A percentile compares a stretch with the other conserved stretches of the same genome.
Evolutionary conservation across 2,888 invertebrate species (phyloP).

Genomic region (Pardosa pseudoannulata): DNA sequence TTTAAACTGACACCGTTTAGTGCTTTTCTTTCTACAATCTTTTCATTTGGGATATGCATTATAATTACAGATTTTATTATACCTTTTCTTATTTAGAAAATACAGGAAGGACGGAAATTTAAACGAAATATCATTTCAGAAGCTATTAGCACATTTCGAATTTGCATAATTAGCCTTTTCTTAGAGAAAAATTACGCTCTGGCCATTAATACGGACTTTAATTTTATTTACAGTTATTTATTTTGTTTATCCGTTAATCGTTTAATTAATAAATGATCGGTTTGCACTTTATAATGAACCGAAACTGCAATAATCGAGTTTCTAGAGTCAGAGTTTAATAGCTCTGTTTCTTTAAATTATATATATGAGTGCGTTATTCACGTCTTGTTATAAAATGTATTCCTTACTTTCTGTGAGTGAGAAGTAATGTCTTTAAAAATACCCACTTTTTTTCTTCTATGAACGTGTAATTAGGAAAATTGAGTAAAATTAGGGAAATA

Average conservation of each 20-base stretch:
- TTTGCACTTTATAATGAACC: background rate
- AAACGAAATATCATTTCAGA: background rate
- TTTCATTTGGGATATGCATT: no score
- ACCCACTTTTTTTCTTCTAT: no score
- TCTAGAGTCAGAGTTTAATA: background rate
- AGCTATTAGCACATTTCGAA: background rate
- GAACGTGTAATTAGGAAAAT: no score
- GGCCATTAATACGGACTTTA: background rate
- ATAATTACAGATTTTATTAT: no score
- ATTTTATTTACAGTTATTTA: background rate
- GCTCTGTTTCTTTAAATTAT: background rate
- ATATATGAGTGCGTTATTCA: no score
- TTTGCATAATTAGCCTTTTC: background rate
- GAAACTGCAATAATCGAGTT: background rate
- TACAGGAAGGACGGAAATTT: background rate
- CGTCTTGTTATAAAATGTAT: no score
- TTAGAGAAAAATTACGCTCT: no score
- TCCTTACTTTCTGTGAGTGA: no score
- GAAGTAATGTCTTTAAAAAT: no score
- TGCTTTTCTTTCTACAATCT: no score
- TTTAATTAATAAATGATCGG: background rate
- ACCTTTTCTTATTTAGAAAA: background rate
- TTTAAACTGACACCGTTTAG: no score
- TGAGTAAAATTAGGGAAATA: no score
- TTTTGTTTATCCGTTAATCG: background rate